These are phyloP conservation scores for Ceramica pisi DNA, from an alignment of 2,888 invertebrate species.

Conservation along the genomic window DNA sequence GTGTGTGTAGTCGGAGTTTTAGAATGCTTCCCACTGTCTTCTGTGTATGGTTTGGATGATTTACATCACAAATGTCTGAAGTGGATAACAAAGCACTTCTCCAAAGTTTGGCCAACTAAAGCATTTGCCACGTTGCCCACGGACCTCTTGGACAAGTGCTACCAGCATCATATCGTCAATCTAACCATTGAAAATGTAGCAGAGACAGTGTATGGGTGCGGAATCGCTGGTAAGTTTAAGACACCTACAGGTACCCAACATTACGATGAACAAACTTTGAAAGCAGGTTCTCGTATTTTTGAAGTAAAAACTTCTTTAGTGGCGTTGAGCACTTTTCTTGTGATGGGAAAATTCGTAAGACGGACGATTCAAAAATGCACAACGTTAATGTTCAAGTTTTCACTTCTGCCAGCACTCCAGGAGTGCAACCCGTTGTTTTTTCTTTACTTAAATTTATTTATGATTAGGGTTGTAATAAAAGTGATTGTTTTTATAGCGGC, in stretches of 20 bases:
- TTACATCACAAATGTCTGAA: conserved; percentile 95
- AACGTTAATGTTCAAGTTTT: no score
- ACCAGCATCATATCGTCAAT: conserved; percentile 95
- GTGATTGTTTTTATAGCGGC: conserved; percentile 80
- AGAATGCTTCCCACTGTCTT: conserved; percentile 96
- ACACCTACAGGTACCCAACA: background rate
- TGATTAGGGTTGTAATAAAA: background rate
- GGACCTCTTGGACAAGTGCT: conserved; percentile 95
- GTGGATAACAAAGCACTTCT: conserved; percentile 97
- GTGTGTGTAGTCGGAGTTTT: conserved; percentile 96
- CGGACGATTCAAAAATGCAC: no score
- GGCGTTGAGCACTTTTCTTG: no score
- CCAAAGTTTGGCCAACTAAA: conserved; percentile 97
- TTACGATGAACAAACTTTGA: background rate
- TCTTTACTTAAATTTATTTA: background rate
- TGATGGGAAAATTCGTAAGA: no score
- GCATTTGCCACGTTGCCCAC: conserved; percentile 96
- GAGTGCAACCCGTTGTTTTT: no score
- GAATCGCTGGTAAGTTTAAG: conserved; percentile 90
- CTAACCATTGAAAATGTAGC: conserved; percentile 95
- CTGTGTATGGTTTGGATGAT: conserved; percentile 96
- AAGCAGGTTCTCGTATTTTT: no score
- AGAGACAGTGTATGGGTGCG: conserved; percentile 96
- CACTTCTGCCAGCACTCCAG: no score
- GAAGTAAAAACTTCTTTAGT: no score